Base-by-base conservation (phyloP, 2,888 invertebrate species). In the Ichneumon xanthorius region DNA sequence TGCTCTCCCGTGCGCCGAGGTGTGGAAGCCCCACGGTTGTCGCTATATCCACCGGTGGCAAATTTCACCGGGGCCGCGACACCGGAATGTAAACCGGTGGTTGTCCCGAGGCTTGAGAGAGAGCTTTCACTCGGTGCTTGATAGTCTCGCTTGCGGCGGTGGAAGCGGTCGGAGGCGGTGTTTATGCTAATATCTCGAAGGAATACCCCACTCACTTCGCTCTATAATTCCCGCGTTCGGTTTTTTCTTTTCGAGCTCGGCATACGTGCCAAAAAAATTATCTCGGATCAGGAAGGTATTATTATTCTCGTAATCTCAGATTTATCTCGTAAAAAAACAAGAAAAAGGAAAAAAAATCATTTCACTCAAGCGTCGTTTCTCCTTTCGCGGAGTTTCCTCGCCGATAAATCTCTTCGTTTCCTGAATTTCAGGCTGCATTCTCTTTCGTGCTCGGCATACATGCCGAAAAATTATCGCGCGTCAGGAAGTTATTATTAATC, bases 81-180 rank as follows among this genome's bases (percentile, higher is more conserved):
- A 65, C 11, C n/a, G 77, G 77, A 77, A 77, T 77, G 77, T 77
- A 77, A 77, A 77, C 77, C 77, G 77, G 77, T 55, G 77, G 37
- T 67, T 67, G 82, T 82, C 78, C 75, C 71, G 71, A 82, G 79
- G 58, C 79, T 65, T 72, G 82, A 45, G 45, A 45, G 45, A 45
- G 45, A 88, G 88, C 86, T 86, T 87, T 88, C 88, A 88, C 87
- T 87, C 85, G 72, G 87, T 84, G 85, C 80, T 85, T 85, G 71
- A 75, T 76, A 22, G 65, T 50, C 67, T 80, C 76, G 83, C 86
- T 88, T 75, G 83, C 83, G 82, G 86, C 87, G 82, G 82, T 87
- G 70, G 79, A 88, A 88, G 82, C 85, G 83, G 48, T 80, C 77
- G 26, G 63, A 40, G 80, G 53, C 85, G 80, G 67, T 79, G 65